Evolutionary conservation across 1,140 invertebrate genomes (phyloP).

Genomic region (Drosophila busckii): DNA sequence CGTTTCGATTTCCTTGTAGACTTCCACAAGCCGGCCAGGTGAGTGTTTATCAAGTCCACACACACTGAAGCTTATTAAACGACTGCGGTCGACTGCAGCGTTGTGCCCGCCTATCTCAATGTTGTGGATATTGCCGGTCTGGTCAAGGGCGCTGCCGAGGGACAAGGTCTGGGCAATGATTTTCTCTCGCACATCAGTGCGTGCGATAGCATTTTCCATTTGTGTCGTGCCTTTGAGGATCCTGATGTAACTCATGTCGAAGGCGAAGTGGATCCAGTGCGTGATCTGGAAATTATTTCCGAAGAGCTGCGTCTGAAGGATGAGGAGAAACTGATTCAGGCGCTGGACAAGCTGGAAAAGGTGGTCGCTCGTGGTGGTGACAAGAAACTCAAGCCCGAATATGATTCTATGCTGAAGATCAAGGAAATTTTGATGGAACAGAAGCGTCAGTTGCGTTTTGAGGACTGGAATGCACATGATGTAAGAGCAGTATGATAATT

Average conservation of each 20-base stretch:
- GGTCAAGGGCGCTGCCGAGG: constrained; percentile 98
- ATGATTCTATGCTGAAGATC: constrained; percentile 92
- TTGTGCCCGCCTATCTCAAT: constrained; percentile 98
- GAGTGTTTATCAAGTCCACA: constrained; percentile 63
- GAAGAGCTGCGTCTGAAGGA: constrained; percentile 98
- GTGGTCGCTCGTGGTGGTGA: constrained; percentile 93
- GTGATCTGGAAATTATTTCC: constrained; percentile 97
- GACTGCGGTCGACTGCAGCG: too few species aligned
- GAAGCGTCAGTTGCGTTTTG: constrained; percentile 95
- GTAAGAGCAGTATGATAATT: too few species aligned
- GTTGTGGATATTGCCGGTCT: constrained; percentile 99
- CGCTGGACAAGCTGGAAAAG: constrained; percentile 93
- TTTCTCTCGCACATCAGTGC: constrained; percentile 99
- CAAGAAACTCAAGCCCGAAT: constrained; percentile 97
- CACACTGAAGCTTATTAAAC: too few species aligned
- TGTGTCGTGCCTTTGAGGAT: constrained; percentile 98
- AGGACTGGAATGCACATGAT: constrained; percentile 95
- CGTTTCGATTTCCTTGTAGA: constrained; percentile 96
- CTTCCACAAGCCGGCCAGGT: constrained; percentile 97
- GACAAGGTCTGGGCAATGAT: constrained; percentile 98
- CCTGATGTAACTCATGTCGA: constrained; percentile 99
- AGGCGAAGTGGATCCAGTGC: constrained; percentile 97
- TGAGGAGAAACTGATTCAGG: constrained; percentile 88
- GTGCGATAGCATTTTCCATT: constrained; percentile 99
- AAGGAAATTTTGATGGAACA: constrained; percentile 91